Base-by-base conservation (phyloP, 2,888 invertebrate genomes). In the Zhuqinia jingwanae region DNA sequence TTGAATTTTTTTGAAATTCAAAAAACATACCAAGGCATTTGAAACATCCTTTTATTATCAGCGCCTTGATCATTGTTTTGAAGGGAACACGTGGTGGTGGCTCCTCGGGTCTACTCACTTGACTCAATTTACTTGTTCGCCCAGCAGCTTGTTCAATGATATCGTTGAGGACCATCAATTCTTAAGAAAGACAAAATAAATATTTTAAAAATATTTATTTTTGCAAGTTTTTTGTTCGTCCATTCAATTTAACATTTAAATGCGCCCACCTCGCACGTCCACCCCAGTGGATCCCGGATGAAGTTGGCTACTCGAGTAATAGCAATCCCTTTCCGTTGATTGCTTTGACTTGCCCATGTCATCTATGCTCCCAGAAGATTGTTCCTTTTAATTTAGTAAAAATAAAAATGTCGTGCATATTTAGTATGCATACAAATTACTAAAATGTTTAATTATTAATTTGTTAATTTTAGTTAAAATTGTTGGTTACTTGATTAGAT, bases 81-180 rank as follows among this genome's bases (percentile, higher is more conserved):
- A 36, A 91, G 91, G 77, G 92, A 20, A 75, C 25, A 8, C 45
- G 36, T 25, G 13, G 20, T 11, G 36, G 6, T 6, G 20, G 3
- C n/a, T 70, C 17, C 17, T 70, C 47, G 8, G 8, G 8, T 58
- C 63, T 13, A 15, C 63, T 13, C 11, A 22, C 63, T 2, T n/a
- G 53, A 20, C 56, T 56, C 11, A 5, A 1, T 17, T 1, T 5
- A 17, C 20, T n/a, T n/a, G 53, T 3, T 6, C 36, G 53, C 3
- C 2, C 56, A 5, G 88, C 98, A 96, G 96, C 98, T 94, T 98
- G 98, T 92, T 98, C 98, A 91, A 98, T 97, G 92, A 98, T 97
- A 93, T 98, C 98, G 93, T 97, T 98, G 92, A 98, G 94, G 91
- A 98, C 98, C 97, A 98, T 97, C 89, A 98, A 98, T 94, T 98